Evolutionary conservation across 2,797 vertebrate species (phyloP).

Genomic region (Epinephelus awoara): DNA sequence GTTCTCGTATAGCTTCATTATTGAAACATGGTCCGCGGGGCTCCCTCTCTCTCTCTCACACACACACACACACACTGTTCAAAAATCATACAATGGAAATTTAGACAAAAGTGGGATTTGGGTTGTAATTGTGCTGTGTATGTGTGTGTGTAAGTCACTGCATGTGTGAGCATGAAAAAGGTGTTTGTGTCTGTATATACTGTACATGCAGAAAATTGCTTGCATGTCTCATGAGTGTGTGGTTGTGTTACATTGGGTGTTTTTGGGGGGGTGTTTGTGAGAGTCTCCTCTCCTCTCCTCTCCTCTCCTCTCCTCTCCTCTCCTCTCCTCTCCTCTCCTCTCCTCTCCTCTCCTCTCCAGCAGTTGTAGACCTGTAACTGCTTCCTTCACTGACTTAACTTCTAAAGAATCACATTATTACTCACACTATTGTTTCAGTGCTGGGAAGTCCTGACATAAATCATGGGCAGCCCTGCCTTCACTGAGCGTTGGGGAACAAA

Average conservation of each 20-base stretch:
- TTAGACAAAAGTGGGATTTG: conserved; percentile 75
- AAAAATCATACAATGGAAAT: conserved; percentile 68
- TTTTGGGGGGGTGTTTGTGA: background rate
- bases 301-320: too few species aligned
- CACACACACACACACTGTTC: conserved; percentile 17
- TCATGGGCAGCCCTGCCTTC: conserved; percentile 49
- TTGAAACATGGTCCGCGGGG: conserved; percentile 68
- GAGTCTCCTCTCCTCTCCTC: conserved; percentile 3
- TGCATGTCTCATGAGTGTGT: background rate
- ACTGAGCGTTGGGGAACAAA: conserved; percentile 42
- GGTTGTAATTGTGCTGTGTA: conserved; percentile 56
- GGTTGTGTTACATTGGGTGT: background rate
- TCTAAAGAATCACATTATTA: conserved; percentile 54
- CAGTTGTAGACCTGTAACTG: conserved; percentile 20
- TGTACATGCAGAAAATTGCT: background rate
- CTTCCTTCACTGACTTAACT: conserved; percentile 45
- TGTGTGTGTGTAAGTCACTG: conserved; percentile 14
- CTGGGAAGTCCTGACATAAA: conserved; percentile 58
- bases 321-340: too few species aligned
- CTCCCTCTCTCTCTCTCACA: conserved; percentile 22
- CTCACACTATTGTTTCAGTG: conserved; percentile 55
- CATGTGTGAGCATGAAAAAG: conserved; percentile 21
- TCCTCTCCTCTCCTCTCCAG: conserved; percentile 7
- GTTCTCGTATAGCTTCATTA: conserved; percentile 75
- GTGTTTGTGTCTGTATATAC: conserved; percentile 25